These are phyloP conservation scores for Malacoraja senta DNA, from an alignment of 2,797 vertebrate species.

Conservation along the genomic window DNA sequence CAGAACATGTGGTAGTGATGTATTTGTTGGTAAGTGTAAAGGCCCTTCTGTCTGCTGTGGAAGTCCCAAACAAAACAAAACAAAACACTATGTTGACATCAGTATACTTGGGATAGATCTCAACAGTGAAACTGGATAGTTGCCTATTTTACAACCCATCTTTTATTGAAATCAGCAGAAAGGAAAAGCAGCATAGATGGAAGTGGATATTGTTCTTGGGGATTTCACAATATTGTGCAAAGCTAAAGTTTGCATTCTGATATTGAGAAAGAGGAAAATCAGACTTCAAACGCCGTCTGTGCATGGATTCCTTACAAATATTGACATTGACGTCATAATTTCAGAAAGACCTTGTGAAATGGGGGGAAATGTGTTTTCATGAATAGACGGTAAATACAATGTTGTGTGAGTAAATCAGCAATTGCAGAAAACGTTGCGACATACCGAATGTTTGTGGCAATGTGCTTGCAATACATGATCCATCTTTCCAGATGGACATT, in stretches of 20 bases:
- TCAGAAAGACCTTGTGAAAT: neutral
- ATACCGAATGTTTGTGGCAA: neutral
- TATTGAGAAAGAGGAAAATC: neutral
- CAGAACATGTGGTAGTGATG: neutral
- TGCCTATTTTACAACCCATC: neutral
- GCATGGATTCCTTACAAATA: neutral
- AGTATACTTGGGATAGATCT: neutral
- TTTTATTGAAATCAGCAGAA: neutral
- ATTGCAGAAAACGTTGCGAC: neutral
- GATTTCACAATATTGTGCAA: neutral
- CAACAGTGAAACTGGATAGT: neutral
- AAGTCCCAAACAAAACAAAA: neutral
- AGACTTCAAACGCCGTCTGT: neutral
- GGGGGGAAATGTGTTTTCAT: no score
- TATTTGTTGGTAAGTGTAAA: neutral
- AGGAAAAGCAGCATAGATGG: neutral
- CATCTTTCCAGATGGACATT: neutral
- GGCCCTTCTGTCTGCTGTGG: neutral
- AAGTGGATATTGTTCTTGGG: neutral
- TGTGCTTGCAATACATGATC: neutral
- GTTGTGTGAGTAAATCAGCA: neutral
- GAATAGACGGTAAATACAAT: neutral
- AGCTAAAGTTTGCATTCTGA: neutral
- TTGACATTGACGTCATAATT: no score
- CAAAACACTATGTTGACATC: neutral